A percentile compares a stretch with the other conserved stretches of the same genome.
phyloP scores from a whole-genome alignment of 2,797 vertebrate genomes.

The Coendou prehensilis region DNA sequence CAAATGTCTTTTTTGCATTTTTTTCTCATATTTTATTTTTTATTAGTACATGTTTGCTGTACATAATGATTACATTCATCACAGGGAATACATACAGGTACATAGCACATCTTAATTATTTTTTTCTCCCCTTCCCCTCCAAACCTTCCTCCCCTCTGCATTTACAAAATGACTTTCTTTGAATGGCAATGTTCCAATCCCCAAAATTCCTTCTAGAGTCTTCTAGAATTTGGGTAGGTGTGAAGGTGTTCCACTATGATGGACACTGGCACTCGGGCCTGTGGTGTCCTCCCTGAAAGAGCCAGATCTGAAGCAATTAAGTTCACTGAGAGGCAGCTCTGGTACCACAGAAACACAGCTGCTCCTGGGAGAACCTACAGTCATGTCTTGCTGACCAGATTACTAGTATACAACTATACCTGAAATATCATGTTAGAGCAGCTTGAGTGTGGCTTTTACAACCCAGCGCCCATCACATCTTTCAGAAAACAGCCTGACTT shows the following conservation, averaged over 20 bases:
- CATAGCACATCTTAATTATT: not conserved
- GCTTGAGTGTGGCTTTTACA: not conserved
- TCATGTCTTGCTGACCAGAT: fast-evolving
- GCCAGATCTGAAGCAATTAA: not conserved
- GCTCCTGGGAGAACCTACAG: not conserved
- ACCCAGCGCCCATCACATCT: not conserved
- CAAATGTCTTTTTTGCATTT: not conserved
- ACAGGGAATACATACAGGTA: not conserved
- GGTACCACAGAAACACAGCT: not conserved
- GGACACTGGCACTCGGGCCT: not conserved
- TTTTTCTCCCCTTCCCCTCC: not conserved
- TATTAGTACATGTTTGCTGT: not conserved
- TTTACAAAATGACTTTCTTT: not conserved
- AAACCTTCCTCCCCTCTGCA: not conserved
- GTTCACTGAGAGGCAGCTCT: not conserved
- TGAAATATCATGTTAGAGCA: not conserved
- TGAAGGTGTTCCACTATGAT: not conserved
- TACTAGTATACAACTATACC: not conserved
- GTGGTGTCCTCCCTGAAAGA: not conserved
- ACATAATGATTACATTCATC: not conserved
- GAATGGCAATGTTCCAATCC: not conserved
- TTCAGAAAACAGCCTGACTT: not conserved
- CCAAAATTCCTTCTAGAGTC: not conserved
- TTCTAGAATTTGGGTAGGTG: not conserved
- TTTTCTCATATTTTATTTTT: not conserved